Conservation (phyloP, 2,888 invertebrate genomes). For the Agonopterix alstromeriana region DNA sequence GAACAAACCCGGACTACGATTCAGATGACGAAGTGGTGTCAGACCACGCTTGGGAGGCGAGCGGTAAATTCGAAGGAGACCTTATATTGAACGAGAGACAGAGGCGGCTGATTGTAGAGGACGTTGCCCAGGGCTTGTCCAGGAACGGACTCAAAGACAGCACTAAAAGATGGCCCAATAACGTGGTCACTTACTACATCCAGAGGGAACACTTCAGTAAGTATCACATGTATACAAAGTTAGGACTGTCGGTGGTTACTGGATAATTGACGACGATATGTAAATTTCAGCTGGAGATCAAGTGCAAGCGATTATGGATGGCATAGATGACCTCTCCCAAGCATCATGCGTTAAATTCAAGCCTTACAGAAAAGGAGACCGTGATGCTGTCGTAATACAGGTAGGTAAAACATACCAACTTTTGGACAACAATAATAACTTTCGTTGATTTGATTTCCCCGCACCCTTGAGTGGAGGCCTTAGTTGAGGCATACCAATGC, state of each 20-base stretch:
- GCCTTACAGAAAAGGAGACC: slow-evolving; percentile 59
- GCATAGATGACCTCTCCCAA: slow-evolving; percentile 61
- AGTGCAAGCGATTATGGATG: slow-evolving; percentile 58
- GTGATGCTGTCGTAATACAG: slow-evolving; percentile 68
- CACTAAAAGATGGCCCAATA: slow-evolving; percentile 66
- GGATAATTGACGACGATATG: background rate
- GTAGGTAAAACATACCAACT: slow-evolving; percentile 20
- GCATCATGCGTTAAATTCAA: slow-evolving; percentile 70
- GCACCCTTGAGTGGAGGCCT: too few species aligned
- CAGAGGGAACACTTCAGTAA: slow-evolving; percentile 66
- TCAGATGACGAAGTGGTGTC: slow-evolving; percentile 52
- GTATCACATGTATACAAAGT: slow-evolving; percentile 19
- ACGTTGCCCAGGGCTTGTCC: slow-evolving; percentile 58
- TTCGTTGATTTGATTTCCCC: too few species aligned
- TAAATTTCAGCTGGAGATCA: slow-evolving; percentile 48
- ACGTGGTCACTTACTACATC: slow-evolving; percentile 63
- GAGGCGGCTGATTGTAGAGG: slow-evolving; percentile 54
- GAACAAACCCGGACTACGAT: slow-evolving; percentile 37
- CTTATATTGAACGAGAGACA: slow-evolving; percentile 66
- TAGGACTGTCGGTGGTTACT: background rate
- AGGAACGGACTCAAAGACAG: slow-evolving; percentile 62
- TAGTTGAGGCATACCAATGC: too few species aligned
- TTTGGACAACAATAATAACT: too few species aligned
- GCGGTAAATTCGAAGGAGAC: slow-evolving; percentile 74
- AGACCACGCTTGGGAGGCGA: slow-evolving; percentile 69